Percentiles rank a stretch among this genome's conserved stretches.
Evolutionary conservation across 2,888 invertebrate genomes (phyloP).

Genomic region (Selenia dentaria): DNA sequence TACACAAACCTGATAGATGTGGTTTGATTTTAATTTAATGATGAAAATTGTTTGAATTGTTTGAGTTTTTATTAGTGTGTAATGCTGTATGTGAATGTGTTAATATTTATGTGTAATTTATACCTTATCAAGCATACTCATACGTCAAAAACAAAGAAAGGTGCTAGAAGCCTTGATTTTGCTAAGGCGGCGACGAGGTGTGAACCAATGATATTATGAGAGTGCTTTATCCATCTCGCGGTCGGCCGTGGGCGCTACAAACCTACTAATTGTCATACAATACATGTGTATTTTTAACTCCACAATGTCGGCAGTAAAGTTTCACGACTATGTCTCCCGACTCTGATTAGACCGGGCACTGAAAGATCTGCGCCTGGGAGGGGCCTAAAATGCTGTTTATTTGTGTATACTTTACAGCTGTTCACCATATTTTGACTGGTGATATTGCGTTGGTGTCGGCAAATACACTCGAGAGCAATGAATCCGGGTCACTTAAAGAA

Average conservation of each 20-base stretch:
- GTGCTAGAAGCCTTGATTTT: too few relatives aligned
- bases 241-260: slow-evolving; percentile 55
- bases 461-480: too few relatives aligned
- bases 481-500: too few relatives aligned
- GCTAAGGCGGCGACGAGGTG: slow-evolving; percentile 54
- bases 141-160: too few relatives aligned
- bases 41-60: too few relatives aligned
- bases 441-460: slow-evolving; percentile 17
- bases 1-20: too few relatives aligned
- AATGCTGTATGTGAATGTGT: too few relatives aligned
- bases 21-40: too few relatives aligned
- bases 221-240: slow-evolving; percentile 64
- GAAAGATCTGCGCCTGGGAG: slow-evolving; percentile 65
- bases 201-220: slow-evolving; percentile 66
- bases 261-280: slow-evolving; percentile 73
- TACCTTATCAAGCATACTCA: too few relatives aligned
- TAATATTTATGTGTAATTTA: too few relatives aligned
- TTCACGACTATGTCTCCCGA: slow-evolving; percentile 54
- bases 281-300: slow-evolving; percentile 78
- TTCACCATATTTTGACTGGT: slow-evolving; percentile 39
- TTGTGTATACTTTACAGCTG: slow-evolving; percentile 45
- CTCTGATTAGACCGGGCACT: slow-evolving; percentile 63
- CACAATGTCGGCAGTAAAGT: slow-evolving; percentile 65
- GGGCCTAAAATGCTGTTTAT: slow-evolving; percentile 44
- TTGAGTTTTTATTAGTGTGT: too few relatives aligned